Evolutionary conservation across 2,113 vertebrate genomes (phyloP).

Genomic region (Xyliphius kryptos): DNA sequence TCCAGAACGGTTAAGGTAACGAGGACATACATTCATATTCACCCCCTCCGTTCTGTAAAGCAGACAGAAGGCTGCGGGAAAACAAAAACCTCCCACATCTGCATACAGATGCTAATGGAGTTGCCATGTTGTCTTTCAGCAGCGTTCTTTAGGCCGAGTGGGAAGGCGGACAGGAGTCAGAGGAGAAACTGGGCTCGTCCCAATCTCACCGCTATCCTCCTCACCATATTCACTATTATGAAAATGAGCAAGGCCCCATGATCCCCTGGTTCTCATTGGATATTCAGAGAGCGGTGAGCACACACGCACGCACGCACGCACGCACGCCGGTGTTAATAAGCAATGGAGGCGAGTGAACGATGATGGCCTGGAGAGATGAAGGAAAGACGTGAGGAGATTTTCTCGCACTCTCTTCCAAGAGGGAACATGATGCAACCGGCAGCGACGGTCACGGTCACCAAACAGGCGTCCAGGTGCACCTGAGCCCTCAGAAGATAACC

Average conservation of each 20-base stretch:
- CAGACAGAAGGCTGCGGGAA: constrained; percentile 25
- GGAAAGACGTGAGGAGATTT: neutral
- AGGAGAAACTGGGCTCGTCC: constrained; percentile 22
- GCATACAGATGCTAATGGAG: constrained; percentile 34
- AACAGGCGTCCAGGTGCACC: neutral
- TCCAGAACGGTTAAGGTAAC: neutral
- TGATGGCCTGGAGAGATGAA: constrained; percentile 32
- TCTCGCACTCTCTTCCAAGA: neutral
- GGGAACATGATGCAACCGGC: no score
- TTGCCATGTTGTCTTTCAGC: constrained; percentile 51
- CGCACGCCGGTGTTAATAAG: constrained; percentile 56
- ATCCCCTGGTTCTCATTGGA: constrained; percentile 69
- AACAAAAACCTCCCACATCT: constrained; percentile 27
- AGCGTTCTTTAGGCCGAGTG: constrained; percentile 22
- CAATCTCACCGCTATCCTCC: constrained; percentile 21
- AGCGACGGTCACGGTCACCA: no score
- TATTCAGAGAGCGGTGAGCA: constrained; percentile 49
- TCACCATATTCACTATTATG: constrained; percentile 62
- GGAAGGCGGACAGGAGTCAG: constrained; percentile 29
- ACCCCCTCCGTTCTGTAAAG: neutral
- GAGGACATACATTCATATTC: constrained; percentile 4
- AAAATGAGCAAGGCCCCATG: constrained; percentile 63
- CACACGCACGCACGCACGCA: constrained; percentile 40
- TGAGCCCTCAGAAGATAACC: neutral
- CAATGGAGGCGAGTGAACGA: constrained; percentile 34